Conservation (phyloP, 1,140 invertebrate species). For the Bombus huntii region DNA sequence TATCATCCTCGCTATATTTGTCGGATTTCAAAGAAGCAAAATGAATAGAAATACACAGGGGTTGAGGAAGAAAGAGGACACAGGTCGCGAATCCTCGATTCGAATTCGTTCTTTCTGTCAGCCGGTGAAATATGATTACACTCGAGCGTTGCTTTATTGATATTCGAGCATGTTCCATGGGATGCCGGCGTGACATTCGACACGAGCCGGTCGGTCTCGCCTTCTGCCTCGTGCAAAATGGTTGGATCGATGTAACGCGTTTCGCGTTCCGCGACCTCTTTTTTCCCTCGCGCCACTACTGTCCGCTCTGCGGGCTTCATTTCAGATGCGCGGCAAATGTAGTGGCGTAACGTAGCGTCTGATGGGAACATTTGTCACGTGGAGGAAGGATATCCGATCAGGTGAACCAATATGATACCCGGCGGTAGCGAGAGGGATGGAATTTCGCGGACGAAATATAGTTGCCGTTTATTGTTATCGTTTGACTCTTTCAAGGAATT, state of each 20-base stretch:
- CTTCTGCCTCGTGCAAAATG: not conserved
- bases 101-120: conserved; percentile 20
- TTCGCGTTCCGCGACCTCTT: not conserved
- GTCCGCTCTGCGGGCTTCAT: too few relatives aligned
- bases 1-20: conserved; percentile 26
- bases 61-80: not conserved
- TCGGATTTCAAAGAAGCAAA: conserved; percentile 24
- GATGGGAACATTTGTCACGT: too few relatives aligned
- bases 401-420: too few relatives aligned
- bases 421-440: too few relatives aligned
- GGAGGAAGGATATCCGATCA: too few relatives aligned
- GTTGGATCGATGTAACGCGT: conserved; percentile 2
- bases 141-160: conserved; percentile 31
- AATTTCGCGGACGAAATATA: too few relatives aligned
- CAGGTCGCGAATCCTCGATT: not conserved
- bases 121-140: conserved; percentile 39
- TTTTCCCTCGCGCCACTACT: not conserved
- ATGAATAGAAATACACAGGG: conserved; percentile 20
- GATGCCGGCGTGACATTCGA: not conserved
- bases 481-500: too few relatives aligned
- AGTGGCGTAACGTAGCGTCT: too few relatives aligned
- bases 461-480: too few relatives aligned
- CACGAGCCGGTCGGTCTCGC: not conserved
- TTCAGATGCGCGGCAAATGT: too few relatives aligned
- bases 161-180: conserved; percentile 34